Base-by-base conservation (phyloP, 2,888 invertebrate genomes). In the Linnaemya vulpina region DNA sequence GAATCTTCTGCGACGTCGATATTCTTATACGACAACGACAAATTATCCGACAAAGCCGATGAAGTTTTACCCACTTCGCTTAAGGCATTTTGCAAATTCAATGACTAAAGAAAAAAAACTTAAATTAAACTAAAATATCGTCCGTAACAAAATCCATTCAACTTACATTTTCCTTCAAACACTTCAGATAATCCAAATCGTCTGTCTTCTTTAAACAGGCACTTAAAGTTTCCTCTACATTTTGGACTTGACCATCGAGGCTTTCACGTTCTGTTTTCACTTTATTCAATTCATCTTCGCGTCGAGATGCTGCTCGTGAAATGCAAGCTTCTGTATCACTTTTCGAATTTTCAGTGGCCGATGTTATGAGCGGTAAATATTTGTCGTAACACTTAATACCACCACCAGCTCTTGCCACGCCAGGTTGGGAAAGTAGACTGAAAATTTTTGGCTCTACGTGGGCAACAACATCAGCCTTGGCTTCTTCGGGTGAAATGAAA, bases 331-430 rank as follows among this genome's bases (percentile, higher is more conserved):
- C n/a, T 1, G 87, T 86, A 0, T 86, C 86, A 3, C 15, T 35
- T 58, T 81, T 87, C 10, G 87, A 87, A 4, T 70, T 63, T 7
- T 78, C 60, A 4, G 87, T 82, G 8, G 87, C 65, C 0, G 53
- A 55, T 1, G 74, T 85, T 20, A 88, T 87, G 1, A 65, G 15
- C 3, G 88, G 88, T 13, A 87, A 71, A 62, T 87, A 88, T 46
- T 79, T 75, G 25, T 87, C 83, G 55, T 88, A 89, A 30, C 88
- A 89, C 1, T 79, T 71, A 9, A 76, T 4, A 13, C 86, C 83
- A 35, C 87, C 86, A 13, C 88, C 84, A 81, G 77, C 80, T 17
- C 84, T 73, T 2, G 71, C 73, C 25, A 77, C 35, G 17, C 67
- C 51, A 1, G 84, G 80, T 8, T 15, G 15, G 5, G 76, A 55